Base-by-base conservation (phyloP, 2,797 vertebrate genomes). In the Sebastes ruberrimus region DNA sequence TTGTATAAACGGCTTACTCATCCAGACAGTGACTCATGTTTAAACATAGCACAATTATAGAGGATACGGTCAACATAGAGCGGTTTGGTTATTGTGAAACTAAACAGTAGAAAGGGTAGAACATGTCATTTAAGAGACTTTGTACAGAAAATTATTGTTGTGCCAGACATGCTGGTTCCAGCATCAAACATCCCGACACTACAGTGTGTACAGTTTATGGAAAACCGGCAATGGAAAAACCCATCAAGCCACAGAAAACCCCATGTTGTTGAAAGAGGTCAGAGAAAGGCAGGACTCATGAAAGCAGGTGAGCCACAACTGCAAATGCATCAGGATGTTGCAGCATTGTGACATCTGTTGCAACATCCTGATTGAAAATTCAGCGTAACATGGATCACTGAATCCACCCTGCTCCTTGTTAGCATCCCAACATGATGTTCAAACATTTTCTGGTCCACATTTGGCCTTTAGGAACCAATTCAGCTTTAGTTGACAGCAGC, bases 11-110 rank as follows among this genome's bases (percentile, higher is more conserved):
- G 11, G 28, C n/a, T 38, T 46, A 42, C 55, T 75, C 57, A 74
- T 69, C 38, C 59, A 84, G 74, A 67, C 49, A 70, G 77, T 89
- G 85, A 89, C 76, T 90, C 74, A 66, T 74, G 8, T 69, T 57
- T 69, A 67, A 68, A 81, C 71, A 49, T 52, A 73, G 38, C 32
- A 46, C 67, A 81, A 75, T 71, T 76, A 76, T 6, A 78, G 67
- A 60, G 35, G 27, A 42, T 72, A 77, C 14, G 1, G 55, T 82
- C 55, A 62, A 64, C 74, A 73, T 10, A 3, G 7, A 68, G 53
- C 69, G 33, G 67, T 67, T 75, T 42, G 25, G 49, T 82, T 68
- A 38, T 55, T 79, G 72, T 71, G 67, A 52, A 78, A 23, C 22
- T 60, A 68, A 76, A 71, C 60, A 84, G 22, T 11, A 25, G 8